Conservation (phyloP, 2,113 vertebrate species). For the Crocuta crocuta region DNA sequence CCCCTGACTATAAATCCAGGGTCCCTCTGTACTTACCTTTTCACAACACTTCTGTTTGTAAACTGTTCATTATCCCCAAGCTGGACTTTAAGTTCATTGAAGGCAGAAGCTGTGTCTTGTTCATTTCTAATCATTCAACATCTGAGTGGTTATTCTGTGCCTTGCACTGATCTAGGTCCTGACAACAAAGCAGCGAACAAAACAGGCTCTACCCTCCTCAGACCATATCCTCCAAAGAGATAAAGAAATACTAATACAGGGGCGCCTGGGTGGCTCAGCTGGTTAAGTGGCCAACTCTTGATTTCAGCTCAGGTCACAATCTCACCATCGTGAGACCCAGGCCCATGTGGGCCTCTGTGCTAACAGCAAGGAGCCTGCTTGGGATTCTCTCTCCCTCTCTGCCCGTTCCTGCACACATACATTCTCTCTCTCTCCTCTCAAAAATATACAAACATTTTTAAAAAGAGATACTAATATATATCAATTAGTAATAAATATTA, state of each 20-base stretch:
- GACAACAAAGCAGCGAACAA: background rate
- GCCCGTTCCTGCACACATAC: too few species aligned
- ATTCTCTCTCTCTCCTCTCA: too few species aligned
- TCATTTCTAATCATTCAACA: background rate
- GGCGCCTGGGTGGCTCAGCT: too few species aligned
- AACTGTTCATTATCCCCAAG: background rate
- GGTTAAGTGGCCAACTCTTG: too few species aligned
- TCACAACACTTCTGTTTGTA: background rate
- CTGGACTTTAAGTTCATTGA: conserved; percentile 11
- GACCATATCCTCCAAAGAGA: background rate
- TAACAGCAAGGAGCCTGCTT: too few species aligned
- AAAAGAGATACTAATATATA: background rate
- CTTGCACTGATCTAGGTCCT: background rate
- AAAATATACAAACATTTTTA: too few species aligned
- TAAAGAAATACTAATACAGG: background rate
- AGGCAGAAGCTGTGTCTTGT: background rate
- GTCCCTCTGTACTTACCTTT: background rate
- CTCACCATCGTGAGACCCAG: too few species aligned
- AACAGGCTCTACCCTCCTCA: background rate
- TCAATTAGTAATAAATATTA: background rate
- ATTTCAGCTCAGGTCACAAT: too few species aligned
- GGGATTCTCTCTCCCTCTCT: too few species aligned
- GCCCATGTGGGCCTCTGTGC: too few species aligned
- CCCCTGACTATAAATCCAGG: background rate
- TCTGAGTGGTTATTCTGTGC: background rate